Evolutionary conservation across 2,888 invertebrate genomes (phyloP).

Genomic region (Caenorhabditis panamensis): DNA sequence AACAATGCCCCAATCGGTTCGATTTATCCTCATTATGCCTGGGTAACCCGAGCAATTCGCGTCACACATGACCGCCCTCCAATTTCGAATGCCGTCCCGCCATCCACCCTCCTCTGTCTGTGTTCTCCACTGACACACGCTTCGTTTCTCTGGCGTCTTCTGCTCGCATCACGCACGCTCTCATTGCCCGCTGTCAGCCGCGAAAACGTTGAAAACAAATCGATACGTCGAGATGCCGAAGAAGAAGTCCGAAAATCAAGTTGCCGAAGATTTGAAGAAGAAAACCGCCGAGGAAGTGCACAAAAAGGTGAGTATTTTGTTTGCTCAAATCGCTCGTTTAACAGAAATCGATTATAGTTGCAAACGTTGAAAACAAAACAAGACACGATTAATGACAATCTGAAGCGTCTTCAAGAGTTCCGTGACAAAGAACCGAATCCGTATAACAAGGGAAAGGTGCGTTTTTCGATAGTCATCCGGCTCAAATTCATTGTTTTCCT

Average conservation of each 20-base stretch:
- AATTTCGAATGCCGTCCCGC: no score
- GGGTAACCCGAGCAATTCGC: no score
- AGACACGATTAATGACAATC: conserved; percentile 70
- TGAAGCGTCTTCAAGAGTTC: conserved; percentile 62
- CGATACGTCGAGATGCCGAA: conserved; percentile 33
- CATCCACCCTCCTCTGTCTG: background rate
- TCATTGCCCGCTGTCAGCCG: background rate
- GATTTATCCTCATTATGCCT: no score
- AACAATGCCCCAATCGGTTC: no score
- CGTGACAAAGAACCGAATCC: conserved; percentile 49
- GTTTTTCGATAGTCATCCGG: conserved; percentile 3
- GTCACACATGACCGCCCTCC: no score
- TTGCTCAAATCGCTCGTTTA: no score
- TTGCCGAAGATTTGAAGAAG: conserved; percentile 28
- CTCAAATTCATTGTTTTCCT: background rate
- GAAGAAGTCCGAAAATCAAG: conserved; percentile 28
- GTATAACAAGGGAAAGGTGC: conserved; percentile 39
- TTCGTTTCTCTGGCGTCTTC: conserved; percentile 24
- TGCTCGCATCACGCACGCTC: conserved; percentile 22
- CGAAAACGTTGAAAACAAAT: background rate
- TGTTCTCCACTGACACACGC: conserved; percentile 9
- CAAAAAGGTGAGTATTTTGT: conserved; percentile 43
- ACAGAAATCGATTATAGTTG: conserved; percentile 13
- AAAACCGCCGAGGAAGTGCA: conserved; percentile 31
- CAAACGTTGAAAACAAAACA: conserved; percentile 47